These are phyloP conservation scores for Parnassius smintheus DNA, from an alignment of 2,888 invertebrate genomes.

Conservation along the genomic window DNA sequence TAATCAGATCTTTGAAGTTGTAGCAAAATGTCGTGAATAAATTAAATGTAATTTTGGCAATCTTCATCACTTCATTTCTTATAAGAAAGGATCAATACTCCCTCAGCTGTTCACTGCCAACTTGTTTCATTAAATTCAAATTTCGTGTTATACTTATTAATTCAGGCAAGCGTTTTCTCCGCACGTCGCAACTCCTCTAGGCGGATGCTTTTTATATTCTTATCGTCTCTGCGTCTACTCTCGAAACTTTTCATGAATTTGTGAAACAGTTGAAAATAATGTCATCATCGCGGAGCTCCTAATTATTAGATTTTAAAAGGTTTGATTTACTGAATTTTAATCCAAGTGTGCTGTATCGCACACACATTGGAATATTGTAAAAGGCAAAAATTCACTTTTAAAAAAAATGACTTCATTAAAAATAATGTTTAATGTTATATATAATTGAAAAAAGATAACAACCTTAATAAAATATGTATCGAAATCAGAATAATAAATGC, in stretches of 20 bases:
- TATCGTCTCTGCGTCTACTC: conserved; percentile 45
- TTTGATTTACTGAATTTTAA: conserved; percentile 10
- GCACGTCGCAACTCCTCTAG: conserved; percentile 54
- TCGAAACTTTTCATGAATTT: conserved; percentile 41
- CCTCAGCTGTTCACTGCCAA: conserved; percentile 74
- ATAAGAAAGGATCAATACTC: conserved; percentile 66
- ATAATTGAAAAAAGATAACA: too few species aligned
- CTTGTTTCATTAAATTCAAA: conserved; percentile 83
- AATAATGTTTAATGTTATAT: too few species aligned
- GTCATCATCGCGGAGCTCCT: conserved; percentile 33
- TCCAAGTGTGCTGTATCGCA: too few species aligned
- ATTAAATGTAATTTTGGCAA: conserved; percentile 35
- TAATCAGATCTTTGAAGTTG: too few species aligned
- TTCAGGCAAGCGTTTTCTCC: conserved; percentile 68
- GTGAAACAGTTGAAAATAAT: conserved; percentile 37
- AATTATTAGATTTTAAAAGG: conserved; percentile 32
- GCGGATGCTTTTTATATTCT: conserved; percentile 67
- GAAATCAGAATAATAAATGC: too few species aligned
- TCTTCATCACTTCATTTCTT: conserved; percentile 49
- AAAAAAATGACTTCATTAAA: too few species aligned
- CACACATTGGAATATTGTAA: too few species aligned
- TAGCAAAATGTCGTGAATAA: conserved; percentile 25
- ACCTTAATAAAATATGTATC: too few species aligned
- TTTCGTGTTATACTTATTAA: conserved; percentile 82
- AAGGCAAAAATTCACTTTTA: too few species aligned